phyloP scores from a whole-genome alignment of 2,888 invertebrate genomes.

The Caenorhabditis afra region DNA sequence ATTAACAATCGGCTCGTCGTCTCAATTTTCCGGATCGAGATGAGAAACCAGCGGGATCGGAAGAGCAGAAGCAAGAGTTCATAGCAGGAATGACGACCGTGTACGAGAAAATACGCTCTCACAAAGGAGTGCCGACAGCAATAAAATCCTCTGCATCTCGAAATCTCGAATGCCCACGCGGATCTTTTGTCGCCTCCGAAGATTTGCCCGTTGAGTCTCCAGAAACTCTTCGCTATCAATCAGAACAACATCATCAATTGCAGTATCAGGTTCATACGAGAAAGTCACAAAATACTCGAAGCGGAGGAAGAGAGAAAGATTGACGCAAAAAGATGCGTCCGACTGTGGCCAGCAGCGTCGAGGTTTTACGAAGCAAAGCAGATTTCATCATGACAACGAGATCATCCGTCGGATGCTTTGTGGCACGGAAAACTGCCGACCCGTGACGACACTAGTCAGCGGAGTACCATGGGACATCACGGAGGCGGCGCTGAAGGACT shows the following conservation, averaged over 20 bases:
- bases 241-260: too few relatives aligned
- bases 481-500: slow-evolving; percentile 68
- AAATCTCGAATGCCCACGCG: slow-evolving; percentile 13
- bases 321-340: too few relatives aligned
- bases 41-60: neutral
- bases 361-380: too few relatives aligned
- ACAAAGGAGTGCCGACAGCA: slow-evolving; percentile 14
- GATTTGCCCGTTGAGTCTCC: slow-evolving; percentile 32
- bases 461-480: slow-evolving; percentile 83
- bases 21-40: slow-evolving; percentile 26
- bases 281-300: too few relatives aligned
- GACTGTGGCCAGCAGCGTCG: slow-evolving; percentile 2
- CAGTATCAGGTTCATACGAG: too few relatives aligned
- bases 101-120: slow-evolving; percentile 8
- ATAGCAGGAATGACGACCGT: slow-evolving; percentile 37
- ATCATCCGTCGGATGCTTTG: slow-evolving; percentile 3
- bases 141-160: neutral
- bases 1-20: slow-evolving; percentile 43
- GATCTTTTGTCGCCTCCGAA: slow-evolving; percentile 43
- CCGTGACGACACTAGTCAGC: slow-evolving; percentile 83
- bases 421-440: slow-evolving; percentile 72
- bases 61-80: neutral
- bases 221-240: neutral
- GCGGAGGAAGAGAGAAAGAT: too few relatives aligned
- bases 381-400: too few relatives aligned